These are phyloP conservation scores for Stramonita haemastoma DNA, from an alignment of 2,888 invertebrate species.

Conservation along the genomic window DNA sequence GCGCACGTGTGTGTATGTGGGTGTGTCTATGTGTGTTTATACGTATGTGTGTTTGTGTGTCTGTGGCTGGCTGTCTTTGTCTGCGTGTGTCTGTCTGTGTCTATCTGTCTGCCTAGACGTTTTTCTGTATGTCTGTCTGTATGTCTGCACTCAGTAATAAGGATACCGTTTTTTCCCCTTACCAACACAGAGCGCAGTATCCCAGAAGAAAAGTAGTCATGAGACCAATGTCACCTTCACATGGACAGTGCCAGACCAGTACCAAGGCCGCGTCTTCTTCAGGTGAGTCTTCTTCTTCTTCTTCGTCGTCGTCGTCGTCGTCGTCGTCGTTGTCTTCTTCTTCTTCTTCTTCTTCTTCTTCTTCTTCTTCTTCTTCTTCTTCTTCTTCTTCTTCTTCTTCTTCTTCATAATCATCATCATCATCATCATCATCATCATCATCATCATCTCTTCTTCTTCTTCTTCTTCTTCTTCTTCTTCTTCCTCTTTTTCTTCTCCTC, in stretches of 20 bases:
- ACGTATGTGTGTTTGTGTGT: background rate
- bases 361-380: background rate
- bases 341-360: conserved; percentile 1
- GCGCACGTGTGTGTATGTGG: background rate
- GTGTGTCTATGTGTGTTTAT: background rate
- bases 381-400: background rate
- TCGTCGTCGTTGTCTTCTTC: background rate
- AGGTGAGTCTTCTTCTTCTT: conserved; percentile 19
- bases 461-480: no score
- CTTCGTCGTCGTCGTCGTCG: background rate
- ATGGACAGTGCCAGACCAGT: conserved; percentile 3
- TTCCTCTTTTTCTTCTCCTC: no score
- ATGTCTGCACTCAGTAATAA: no score
- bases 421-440: no score
- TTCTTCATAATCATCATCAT: no score
- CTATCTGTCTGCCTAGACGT: no score
- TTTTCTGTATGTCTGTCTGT: no score
- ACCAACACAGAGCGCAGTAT: background rate
- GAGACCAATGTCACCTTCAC: background rate
- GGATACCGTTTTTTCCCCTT: no score
- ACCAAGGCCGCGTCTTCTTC: conserved; percentile 27
- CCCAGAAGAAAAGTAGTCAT: background rate
- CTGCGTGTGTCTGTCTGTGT: background rate
- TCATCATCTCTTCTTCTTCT: no score
- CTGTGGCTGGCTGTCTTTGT: background rate